Base-by-base conservation (phyloP, 2,113 vertebrate genomes). In the Charadrius vociferus region DNA sequence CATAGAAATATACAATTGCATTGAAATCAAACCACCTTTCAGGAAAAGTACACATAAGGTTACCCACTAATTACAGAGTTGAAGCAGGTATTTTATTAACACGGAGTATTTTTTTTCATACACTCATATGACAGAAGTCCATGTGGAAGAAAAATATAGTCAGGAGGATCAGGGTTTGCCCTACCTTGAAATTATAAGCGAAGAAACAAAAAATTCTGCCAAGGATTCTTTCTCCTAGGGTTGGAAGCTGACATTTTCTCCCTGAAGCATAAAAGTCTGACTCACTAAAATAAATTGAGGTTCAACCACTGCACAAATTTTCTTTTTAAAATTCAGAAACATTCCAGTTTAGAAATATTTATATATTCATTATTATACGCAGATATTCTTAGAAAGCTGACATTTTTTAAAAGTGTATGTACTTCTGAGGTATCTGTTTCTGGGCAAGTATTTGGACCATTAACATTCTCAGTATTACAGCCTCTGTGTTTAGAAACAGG, bases 1-100 rank as follows among this genome's bases (percentile, higher is more conserved):
- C 27, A 62, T 0, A 70, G 16, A 66, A 45, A 39, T 26, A 62
- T 6, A 41, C 0, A 2, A 56, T 5, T 50, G 9, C 23, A 41
- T 50, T 43, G 72, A 71, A 63, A 96, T 30, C 21, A 90, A 81
- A 34, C 30, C 2, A 50, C 20, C 9, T 59, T 72, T 72, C 56
- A 77, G 62, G 39, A 67, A 41, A 90, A 55, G 24, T 4, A 52
- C n/a, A 37, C 8, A 26, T 36, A 52, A 87, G 10, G 7, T 36
- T 66, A 52, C 7, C 16, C 14, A 53, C 52, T 70, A 71, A 52
- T 63, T 82, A 36, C 2, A 63, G 36, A 61, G 7, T 89, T 86
- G 41, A 88, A 47, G 47, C 9, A 67, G 17, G 4, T 88, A 55
- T 55, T 82, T 77, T 55, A 34, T 41, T 72, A 32, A 37, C 29